Base-by-base conservation (phyloP, 2,888 invertebrate species). In the Caenorhabditis panamensis region DNA sequence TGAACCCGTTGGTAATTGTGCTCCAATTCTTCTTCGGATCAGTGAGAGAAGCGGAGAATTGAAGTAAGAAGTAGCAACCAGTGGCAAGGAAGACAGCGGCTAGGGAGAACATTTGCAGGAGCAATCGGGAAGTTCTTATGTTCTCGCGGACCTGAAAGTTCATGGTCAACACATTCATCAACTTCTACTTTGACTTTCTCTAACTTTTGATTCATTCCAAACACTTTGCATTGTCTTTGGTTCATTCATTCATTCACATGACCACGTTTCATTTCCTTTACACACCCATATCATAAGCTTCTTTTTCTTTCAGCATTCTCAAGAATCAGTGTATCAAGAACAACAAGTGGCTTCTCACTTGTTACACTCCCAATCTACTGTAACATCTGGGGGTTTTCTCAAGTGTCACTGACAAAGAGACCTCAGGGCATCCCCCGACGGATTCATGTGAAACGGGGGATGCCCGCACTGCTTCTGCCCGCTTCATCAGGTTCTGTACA, bases 141-240 rank as follows among this genome's bases (percentile, higher is more conserved):
- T 78, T 78, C 62, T 78, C 78, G 3, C 78, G 63, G 6, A 78
- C 56, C 78, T 78, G 78, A n/a, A n/a, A n/a, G n/a, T n/a, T n/a
- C n/a, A n/a, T n/a, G n/a, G n/a, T n/a, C n/a, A n/a, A n/a, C n/a
- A n/a, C n/a, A n/a, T n/a, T n/a, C n/a, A n/a, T n/a, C n/a, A n/a
- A n/a, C n/a, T n/a, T n/a, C n/a, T n/a, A 3, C n/a, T 68, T 36
- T 49, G 24, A 58, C 16, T 54, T 28, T 56, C 37, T 59, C 16
- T 22, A 20, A 54, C 9, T 31, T 41, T 41, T 16, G 54, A 41
- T 28, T 18, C 24, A 26, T 54, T 36, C 16, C 41, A 16, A 41
- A 47, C 28, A 56, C 44, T 47, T 44, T n/a, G 24, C 22, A 37
- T 37, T 53, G 20, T 18, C 53, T 64, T 41, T 16, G 13, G 16